Percentiles rank a stretch among this genome's conserved stretches.
These are phyloP conservation scores for Charaxes varanes DNA, from an alignment of 1,140 invertebrate genomes.

Conservation along the genomic window DNA sequence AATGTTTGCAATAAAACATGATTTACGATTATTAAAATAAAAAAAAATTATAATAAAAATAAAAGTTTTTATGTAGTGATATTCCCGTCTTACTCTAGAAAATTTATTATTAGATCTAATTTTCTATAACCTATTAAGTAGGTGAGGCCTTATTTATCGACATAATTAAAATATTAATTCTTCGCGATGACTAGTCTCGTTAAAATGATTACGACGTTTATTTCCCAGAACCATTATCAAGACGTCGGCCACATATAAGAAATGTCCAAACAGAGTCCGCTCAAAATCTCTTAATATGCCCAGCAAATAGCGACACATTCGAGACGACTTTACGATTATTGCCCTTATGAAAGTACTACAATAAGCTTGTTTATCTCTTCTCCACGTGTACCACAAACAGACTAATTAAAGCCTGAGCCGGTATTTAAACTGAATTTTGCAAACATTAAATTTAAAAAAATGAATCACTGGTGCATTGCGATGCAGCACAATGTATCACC, in stretches of 20 bases:
- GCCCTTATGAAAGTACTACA: constrained; percentile 32
- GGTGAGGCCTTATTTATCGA: neutral
- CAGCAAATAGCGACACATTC: constrained; percentile 34
- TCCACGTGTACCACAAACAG: constrained; percentile 42
- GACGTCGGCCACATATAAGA: constrained; percentile 36
- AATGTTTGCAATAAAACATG: no score
- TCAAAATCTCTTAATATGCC: constrained; percentile 55
- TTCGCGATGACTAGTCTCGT: neutral
- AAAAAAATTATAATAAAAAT: neutral
- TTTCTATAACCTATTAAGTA: no score
- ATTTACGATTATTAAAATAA: no score
- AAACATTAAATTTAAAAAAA: constrained; percentile 64
- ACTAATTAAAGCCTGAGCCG: constrained; percentile 60
- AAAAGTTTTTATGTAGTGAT: no score
- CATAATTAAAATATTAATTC: neutral
- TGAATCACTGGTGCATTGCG: constrained; percentile 48
- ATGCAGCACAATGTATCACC: constrained; percentile 57
- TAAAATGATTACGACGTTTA: constrained; percentile 9
- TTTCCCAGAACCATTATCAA: constrained; percentile 34
- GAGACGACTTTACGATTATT: constrained; percentile 48
- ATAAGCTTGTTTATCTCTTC: constrained; percentile 32
- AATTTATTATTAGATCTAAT: neutral
- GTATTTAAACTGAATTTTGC: constrained; percentile 61
- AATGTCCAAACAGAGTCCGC: constrained; percentile 14
- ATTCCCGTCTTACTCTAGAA: no score